Percentiles rank a stretch among this genome's conserved stretches.
These are phyloP conservation scores for Nesoenas mayeri DNA, from an alignment of 2,113 vertebrate genomes.

Conservation along the genomic window DNA sequence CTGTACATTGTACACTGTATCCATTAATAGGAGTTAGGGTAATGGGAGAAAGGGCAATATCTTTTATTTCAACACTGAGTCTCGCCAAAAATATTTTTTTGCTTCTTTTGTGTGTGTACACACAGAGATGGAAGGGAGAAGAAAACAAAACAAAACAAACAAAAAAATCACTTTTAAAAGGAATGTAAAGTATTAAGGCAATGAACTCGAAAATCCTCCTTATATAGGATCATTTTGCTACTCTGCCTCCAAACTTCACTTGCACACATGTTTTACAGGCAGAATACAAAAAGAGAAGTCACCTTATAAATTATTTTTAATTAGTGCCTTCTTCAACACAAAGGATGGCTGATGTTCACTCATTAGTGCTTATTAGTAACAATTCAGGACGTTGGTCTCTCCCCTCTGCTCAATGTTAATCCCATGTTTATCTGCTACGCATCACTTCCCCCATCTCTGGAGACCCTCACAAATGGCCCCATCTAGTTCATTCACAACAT, in stretches of 20 bases:
- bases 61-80: background rate
- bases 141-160: background rate
- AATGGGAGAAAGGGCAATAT: background rate
- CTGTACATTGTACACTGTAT: background rate
- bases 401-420: background rate
- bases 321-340: constrained; percentile 17
- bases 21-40: background rate
- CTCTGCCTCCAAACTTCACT: background rate
- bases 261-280: background rate
- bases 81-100: background rate
- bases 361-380: constrained; percentile 25
- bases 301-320: background rate
- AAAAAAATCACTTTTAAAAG: background rate
- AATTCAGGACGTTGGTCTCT: background rate
- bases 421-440: background rate
- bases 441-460: background rate
- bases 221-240: background rate
- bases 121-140: background rate
- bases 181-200: background rate
- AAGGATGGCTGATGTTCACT: background rate
- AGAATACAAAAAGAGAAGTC: background rate
- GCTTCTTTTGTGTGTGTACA: background rate
- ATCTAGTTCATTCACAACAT: background rate
- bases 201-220: background rate
- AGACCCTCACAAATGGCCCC: background rate